Evolutionary conservation across 2,113 vertebrate species (phyloP).

Genomic region (Phyllopteryx taeniolatus): DNA sequence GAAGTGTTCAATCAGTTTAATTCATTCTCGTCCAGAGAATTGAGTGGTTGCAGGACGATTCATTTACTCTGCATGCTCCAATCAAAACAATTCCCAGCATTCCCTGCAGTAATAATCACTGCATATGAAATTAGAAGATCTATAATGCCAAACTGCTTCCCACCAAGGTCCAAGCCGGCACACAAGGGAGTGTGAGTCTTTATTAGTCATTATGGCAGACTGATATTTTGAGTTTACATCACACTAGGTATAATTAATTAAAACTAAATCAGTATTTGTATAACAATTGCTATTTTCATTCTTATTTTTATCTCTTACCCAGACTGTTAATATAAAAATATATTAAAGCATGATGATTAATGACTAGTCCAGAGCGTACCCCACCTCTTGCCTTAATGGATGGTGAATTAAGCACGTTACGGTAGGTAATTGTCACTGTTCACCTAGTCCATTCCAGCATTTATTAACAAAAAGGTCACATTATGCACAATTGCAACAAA

Average conservation of each 20-base stretch:
- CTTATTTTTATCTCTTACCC: not conserved
- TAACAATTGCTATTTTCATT: not conserved
- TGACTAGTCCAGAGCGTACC: too few species aligned
- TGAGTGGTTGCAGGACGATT: slow-evolving; percentile 67
- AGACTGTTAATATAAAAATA: not conserved
- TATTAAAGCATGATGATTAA: not conserved
- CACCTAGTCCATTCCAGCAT: not conserved
- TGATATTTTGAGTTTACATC: slow-evolving; percentile 1
- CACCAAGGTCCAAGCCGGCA: slow-evolving; percentile 21
- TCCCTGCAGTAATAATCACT: slow-evolving; percentile 68
- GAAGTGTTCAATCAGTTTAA: slow-evolving; percentile 74
- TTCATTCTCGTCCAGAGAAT: slow-evolving; percentile 68
- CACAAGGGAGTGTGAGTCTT: slow-evolving; percentile 4
- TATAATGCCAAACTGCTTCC: slow-evolving; percentile 45
- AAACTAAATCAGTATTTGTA: not conserved
- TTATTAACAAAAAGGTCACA: too few species aligned
- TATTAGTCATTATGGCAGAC: slow-evolving; percentile 2
- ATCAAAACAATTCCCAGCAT: slow-evolving; percentile 67
- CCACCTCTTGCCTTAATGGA: not conserved
- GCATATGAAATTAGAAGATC: slow-evolving; percentile 64
- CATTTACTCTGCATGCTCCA: slow-evolving; percentile 71
- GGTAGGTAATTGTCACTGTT: not conserved
- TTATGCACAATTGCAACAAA: not conserved
- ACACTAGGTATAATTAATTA: not conserved
- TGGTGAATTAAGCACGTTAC: not conserved